These are phyloP conservation scores for Eupithecia inturbata DNA, from an alignment of 2,888 invertebrate genomes.

Conservation along the genomic window DNA sequence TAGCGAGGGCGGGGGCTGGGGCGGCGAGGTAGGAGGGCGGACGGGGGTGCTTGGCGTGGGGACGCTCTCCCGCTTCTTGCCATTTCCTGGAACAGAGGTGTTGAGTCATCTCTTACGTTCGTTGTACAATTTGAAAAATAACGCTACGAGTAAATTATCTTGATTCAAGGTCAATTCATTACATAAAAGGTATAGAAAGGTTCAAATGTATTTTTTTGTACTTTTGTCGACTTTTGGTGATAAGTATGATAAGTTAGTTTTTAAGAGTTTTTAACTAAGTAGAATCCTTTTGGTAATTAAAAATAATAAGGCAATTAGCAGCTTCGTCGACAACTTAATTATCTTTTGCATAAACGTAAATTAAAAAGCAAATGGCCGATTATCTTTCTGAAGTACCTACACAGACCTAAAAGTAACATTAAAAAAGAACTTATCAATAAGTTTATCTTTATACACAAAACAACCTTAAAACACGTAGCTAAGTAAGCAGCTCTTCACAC, in stretches of 20 bases:
- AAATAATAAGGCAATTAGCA: not conserved
- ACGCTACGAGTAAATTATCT: not conserved
- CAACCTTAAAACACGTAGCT: not conserved
- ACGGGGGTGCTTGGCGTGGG: slow-evolving; percentile 68
- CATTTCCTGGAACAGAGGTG: slow-evolving; percentile 71
- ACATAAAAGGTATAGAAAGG: not conserved
- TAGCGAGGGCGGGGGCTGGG: slow-evolving; percentile 65
- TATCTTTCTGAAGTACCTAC: not conserved
- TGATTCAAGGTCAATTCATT: not conserved
- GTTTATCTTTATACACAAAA: not conserved
- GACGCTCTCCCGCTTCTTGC: slow-evolving; percentile 80
- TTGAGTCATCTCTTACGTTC: slow-evolving; percentile 36
- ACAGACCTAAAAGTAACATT: no score
- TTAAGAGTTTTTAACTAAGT: not conserved
- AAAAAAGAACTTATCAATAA: no score
- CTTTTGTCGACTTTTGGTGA: not conserved
- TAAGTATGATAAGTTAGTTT: not conserved
- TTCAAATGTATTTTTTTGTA: not conserved
- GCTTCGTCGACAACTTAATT: not conserved
- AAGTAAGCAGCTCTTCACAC: not conserved
- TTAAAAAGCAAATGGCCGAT: not conserved
- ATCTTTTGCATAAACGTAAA: not conserved
- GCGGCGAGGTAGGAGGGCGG: slow-evolving; percentile 67
- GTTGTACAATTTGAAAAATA: not conserved
- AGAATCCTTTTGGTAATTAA: not conserved